These are phyloP conservation scores for Lepus timidus DNA, from an alignment of 2,113 vertebrate genomes.

Conservation along the genomic window DNA sequence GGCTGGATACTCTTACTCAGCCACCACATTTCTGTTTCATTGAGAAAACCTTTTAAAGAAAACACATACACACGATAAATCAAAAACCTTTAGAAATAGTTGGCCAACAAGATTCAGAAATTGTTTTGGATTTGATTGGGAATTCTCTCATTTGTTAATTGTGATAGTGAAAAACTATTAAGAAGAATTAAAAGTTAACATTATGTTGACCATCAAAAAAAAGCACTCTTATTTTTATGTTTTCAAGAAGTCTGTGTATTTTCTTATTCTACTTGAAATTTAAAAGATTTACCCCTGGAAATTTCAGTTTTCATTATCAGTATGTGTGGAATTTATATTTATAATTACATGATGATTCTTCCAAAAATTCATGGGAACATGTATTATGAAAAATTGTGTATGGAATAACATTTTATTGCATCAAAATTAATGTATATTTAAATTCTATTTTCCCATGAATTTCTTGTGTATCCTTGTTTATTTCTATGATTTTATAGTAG, in stretches of 20 bases:
- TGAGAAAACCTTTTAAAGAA: not conserved
- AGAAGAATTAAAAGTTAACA: not conserved
- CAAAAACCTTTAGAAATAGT: not conserved
- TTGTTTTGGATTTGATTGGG: not conserved
- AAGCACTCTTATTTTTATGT: not conserved
- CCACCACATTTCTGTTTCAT: no score
- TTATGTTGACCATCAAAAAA: not conserved
- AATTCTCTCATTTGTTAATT: not conserved
- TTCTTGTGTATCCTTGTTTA: not conserved
- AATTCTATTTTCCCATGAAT: not conserved
- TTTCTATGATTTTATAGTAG: not conserved
- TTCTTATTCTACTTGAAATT: not conserved
- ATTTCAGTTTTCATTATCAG: not conserved
- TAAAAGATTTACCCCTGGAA: not conserved
- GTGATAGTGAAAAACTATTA: not conserved
- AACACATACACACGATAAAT: conserved; percentile 4
- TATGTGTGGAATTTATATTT: not conserved
- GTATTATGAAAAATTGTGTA: no score
- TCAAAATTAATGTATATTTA: no score
- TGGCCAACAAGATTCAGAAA: not conserved
- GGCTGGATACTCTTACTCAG: no score
- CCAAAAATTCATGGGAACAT: no score
- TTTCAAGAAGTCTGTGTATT: not conserved
- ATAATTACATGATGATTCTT: no score
- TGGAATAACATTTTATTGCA: no score